These are phyloP conservation scores for Physella acuta DNA, from an alignment of 1,140 invertebrate species.

Conservation along the genomic window DNA sequence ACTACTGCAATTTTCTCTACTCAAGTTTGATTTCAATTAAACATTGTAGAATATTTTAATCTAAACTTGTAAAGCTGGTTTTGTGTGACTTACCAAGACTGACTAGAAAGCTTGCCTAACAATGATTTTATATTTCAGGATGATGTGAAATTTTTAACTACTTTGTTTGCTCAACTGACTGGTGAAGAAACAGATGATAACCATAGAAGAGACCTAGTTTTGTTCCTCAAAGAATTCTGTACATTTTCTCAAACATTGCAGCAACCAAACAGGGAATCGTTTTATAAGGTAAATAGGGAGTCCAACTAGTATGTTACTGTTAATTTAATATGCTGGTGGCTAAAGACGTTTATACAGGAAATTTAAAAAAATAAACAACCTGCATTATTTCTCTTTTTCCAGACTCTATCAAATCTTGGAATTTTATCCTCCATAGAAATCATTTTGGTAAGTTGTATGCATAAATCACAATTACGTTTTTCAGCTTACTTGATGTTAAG, in stretches of 20 bases:
- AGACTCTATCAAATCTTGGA: conserved; percentile 88
- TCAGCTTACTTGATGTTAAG: no score
- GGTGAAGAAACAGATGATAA: conserved; percentile 81
- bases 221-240: conserved; percentile 99
- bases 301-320: no score
- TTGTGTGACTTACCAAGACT: no score
- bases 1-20: no score
- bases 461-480: background rate
- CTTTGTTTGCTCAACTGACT: conserved; percentile 90
- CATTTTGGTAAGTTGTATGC: conserved; percentile 70
- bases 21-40: no score
- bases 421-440: conserved; percentile 93
- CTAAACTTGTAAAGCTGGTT: no score
- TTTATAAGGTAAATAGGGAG: conserved; percentile 75
- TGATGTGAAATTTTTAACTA: conserved; percentile 92
- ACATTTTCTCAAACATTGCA: conserved; percentile 98
- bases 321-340: no score
- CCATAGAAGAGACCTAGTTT: conserved; percentile 89
- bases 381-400: conserved; percentile 31
- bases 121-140: no score
- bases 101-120: no score
- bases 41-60: no score
- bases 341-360: no score
- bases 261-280: conserved; percentile 92
- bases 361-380: no score